phyloP scores from a whole-genome alignment of 1,140 invertebrate species.

The Nebria ingens region DNA sequence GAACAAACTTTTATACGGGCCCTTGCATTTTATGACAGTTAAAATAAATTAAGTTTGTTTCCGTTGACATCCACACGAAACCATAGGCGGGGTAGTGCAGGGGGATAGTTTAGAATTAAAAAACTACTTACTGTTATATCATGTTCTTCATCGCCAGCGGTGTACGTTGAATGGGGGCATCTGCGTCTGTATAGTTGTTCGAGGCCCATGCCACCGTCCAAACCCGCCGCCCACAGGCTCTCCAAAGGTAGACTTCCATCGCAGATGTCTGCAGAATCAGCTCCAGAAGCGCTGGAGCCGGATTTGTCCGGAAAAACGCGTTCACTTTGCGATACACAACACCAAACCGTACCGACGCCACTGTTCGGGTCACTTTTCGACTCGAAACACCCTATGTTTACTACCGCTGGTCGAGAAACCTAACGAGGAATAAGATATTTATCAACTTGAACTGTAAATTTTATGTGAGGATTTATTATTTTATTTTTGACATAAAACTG shows the following conservation, averaged over 20 bases:
- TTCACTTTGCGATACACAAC: background rate
- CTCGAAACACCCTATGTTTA: slow-evolving; percentile 4
- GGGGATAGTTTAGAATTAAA: too few species aligned
- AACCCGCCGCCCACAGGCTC: slow-evolving; percentile 33
- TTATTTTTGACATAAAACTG: too few species aligned
- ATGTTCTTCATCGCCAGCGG: background rate
- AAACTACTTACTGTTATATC: slow-evolving; percentile 4
- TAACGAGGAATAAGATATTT: too few species aligned
- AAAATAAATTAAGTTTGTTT: too few species aligned
- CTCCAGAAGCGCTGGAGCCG: background rate
- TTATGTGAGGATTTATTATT: too few species aligned
- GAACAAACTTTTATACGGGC: too few species aligned
- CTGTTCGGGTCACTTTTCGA: too few species aligned
- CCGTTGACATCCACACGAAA: too few species aligned
- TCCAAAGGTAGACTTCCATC: slow-evolving; percentile 26
- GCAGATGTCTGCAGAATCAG: background rate
- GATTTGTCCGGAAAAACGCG: background rate
- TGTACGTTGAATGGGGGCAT: background rate
- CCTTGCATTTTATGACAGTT: too few species aligned
- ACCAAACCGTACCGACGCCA: background rate
- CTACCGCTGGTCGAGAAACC: too few species aligned
- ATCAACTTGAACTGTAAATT: too few species aligned
- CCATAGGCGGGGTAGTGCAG: too few species aligned
- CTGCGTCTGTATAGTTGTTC: background rate
- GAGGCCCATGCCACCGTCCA: slow-evolving; percentile 32